Conservation (phyloP, 2,888 invertebrate genomes). For the Macaria notata region DNA sequence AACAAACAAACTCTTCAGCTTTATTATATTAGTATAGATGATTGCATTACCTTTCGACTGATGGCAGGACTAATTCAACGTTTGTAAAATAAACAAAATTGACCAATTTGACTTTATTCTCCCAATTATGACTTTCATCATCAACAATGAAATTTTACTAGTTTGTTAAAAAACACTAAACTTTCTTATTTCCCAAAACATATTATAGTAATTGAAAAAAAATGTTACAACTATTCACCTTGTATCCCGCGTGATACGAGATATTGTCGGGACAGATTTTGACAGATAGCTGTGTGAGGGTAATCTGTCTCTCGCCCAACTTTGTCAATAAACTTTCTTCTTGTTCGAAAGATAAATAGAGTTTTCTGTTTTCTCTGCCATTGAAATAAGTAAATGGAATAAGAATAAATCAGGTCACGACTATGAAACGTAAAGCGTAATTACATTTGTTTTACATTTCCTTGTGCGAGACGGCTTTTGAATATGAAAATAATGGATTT, state of each 20-base stretch:
- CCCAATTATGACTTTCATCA: too few species aligned
- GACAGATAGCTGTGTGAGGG: conserved; percentile 23
- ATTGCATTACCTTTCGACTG: too few species aligned
- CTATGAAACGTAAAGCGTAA: background rate
- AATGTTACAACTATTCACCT: background rate
- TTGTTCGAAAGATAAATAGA: conserved; percentile 25
- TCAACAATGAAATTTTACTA: too few species aligned
- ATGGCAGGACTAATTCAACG: too few species aligned
- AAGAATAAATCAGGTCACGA: conserved; percentile 9
- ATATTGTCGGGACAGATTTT: conserved; percentile 22
- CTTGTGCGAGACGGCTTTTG: conserved; percentile 1
- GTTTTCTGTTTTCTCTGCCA: conserved; percentile 9
- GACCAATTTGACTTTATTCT: too few species aligned
- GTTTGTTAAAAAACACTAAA: too few species aligned
- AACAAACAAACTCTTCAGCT: too few species aligned
- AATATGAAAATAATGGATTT: background rate
- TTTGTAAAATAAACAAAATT: too few species aligned
- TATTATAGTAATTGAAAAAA: too few species aligned
- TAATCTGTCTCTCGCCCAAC: conserved; percentile 30
- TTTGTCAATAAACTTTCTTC: conserved; percentile 28
- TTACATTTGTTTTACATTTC: conserved; percentile 12
- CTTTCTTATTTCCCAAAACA: too few species aligned
- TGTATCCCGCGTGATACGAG: background rate
- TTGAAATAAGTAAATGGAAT: conserved; percentile 13
- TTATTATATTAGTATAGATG: too few species aligned